Conservation (phyloP, 1,140 invertebrate species). For the Drosophila pectinifera region DNA sequence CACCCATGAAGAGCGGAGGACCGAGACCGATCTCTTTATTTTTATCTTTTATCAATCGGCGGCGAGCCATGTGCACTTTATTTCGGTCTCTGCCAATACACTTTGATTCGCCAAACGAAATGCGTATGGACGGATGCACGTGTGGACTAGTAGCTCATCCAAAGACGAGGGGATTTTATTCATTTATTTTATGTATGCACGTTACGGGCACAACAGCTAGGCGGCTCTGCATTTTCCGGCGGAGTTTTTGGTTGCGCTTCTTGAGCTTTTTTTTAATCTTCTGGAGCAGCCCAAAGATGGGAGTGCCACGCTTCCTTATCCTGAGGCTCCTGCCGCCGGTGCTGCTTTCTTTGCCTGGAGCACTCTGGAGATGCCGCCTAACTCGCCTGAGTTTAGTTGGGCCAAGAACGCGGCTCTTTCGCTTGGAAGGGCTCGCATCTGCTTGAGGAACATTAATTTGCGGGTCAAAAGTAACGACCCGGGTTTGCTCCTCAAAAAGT, state of each 20-base stretch:
- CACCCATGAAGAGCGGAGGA: constrained; percentile 29
- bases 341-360: fast-evolving
- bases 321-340: no score
- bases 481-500: neutral
- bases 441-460: no score
- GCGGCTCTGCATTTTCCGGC: no score
- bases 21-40: constrained; percentile 66
- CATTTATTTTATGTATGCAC: no score
- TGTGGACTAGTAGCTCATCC: constrained; percentile 2
- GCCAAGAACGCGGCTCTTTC: fast-evolving
- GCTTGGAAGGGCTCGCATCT: neutral
- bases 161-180: neutral
- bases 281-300: neutral
- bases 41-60: constrained; percentile 80
- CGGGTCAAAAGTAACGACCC: neutral
- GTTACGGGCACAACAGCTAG: neutral
- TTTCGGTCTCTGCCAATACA: constrained; percentile 72
- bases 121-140: constrained; percentile 9
- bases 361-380: no score
- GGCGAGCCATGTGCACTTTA: constrained; percentile 67
- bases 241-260: no score
- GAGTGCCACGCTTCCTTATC: neutral
- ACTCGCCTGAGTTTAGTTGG: neutral
- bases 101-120: constrained; percentile 41
- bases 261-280: no score